phyloP scores from a whole-genome alignment of 2,797 vertebrate species.

The Hylomyscus alleni region DNA sequence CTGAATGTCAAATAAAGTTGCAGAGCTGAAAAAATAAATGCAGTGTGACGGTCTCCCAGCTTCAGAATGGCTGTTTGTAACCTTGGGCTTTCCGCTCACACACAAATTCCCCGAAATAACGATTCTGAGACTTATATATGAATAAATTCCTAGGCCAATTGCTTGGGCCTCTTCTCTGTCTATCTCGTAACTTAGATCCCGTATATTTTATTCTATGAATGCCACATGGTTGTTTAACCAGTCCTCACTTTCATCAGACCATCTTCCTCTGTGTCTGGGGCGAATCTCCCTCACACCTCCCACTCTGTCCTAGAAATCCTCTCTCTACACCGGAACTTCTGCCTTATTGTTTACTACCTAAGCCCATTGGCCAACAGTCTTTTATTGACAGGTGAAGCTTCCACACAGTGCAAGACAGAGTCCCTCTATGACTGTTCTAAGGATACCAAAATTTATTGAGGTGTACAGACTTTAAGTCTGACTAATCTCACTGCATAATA shows the following conservation, averaged over 20 bases:
- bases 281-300: too few relatives aligned
- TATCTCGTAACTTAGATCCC: background rate
- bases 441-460: background rate
- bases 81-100: background rate
- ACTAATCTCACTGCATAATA: background rate
- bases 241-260: background rate
- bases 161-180: background rate
- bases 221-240: too few relatives aligned
- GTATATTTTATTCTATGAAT: background rate
- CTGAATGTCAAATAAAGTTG: too few relatives aligned
- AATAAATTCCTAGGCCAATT: background rate
- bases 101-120: background rate
- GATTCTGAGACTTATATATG: background rate
- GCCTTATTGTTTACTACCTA: background rate
- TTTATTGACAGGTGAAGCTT: background rate
- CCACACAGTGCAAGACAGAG: background rate
- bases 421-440: background rate
- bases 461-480: background rate
- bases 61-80: background rate
- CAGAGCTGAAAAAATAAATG: too few relatives aligned
- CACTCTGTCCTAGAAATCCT: background rate
- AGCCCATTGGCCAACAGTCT: background rate
- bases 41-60: background rate
- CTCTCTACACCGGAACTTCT: background rate
- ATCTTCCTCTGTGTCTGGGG: too few relatives aligned